Conservation (phyloP, 2,113 vertebrate genomes). For the Halcyon senegalensis region DNA sequence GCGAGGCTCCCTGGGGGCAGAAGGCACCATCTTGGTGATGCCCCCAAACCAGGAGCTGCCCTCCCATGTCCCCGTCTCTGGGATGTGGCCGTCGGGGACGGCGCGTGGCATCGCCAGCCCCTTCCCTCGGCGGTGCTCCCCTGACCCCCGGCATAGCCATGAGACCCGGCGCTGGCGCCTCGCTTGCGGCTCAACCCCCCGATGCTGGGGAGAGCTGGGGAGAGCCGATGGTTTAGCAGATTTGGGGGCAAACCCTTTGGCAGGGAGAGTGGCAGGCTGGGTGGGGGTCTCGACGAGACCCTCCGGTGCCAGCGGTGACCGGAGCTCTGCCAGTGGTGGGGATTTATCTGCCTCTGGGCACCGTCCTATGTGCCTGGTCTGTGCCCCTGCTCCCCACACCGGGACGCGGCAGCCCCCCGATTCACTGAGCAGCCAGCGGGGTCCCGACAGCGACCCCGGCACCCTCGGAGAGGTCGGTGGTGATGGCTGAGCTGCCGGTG, state of each 20-base stretch:
- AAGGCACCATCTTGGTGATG: neutral
- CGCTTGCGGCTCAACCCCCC: neutral
- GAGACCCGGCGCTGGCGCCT: neutral
- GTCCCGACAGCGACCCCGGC: neutral
- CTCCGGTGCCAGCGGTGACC: neutral
- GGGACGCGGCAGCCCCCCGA: neutral
- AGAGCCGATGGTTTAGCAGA: rapidly evolving
- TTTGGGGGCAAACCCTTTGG: neutral
- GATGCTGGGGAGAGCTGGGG: neutral
- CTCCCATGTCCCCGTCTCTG: rapidly evolving
- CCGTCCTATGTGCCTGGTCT: neutral
- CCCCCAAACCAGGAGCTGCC: neutral
- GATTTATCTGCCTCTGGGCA: neutral
- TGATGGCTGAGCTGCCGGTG: neutral
- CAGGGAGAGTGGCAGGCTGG: neutral
- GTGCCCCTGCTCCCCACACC: neutral
- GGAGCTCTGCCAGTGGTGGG: neutral
- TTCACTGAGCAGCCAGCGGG: rapidly evolving
- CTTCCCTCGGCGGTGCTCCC: neutral
- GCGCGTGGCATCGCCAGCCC: neutral
- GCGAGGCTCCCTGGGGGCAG: neutral
- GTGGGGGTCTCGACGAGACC: neutral
- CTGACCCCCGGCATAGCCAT: neutral
- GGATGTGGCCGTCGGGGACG: rapidly evolving
- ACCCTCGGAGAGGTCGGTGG: neutral